A percentile compares a stretch with the other conserved stretches of the same genome.
Conservation (phyloP, 2,888 invertebrate genomes). For the Panorpa germanica region DNA sequence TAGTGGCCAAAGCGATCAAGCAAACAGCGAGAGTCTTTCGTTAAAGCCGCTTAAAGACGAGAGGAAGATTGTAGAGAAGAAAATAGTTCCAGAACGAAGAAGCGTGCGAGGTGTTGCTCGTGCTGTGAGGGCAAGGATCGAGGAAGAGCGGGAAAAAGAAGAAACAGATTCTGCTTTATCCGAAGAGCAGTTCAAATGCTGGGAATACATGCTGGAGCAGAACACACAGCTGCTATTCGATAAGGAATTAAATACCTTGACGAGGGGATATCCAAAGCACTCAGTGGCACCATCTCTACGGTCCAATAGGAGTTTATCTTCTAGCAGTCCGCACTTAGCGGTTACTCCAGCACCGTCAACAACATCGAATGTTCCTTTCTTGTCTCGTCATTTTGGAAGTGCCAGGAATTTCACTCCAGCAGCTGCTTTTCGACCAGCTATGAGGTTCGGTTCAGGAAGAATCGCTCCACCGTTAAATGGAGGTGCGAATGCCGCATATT, state of each 20-base stretch:
- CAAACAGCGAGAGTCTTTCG: slow-evolving; percentile 14
- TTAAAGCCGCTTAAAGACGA: slow-evolving; percentile 19
- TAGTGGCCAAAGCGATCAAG: slow-evolving; percentile 68
- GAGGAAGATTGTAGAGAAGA: slow-evolving; percentile 29
- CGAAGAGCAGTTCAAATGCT: slow-evolving; percentile 79
- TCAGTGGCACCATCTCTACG: slow-evolving; percentile 38
- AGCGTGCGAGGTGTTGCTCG: slow-evolving; percentile 40
- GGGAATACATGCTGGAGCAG: slow-evolving; percentile 86
- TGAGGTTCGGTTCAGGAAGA: slow-evolving; percentile 34
- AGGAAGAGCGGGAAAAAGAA: slow-evolving; percentile 30
- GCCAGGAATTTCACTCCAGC: slow-evolving; percentile 56
- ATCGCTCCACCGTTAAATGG: slow-evolving; percentile 40
- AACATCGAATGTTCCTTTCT: slow-evolving; percentile 30
- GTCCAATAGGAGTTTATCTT: slow-evolving; percentile 39
- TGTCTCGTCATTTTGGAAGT: slow-evolving; percentile 62
- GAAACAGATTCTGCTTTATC: slow-evolving; percentile 40
- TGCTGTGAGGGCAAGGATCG: slow-evolving; percentile 40
- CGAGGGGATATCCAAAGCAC: too few species aligned
- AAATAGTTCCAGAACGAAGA: slow-evolving; percentile 28
- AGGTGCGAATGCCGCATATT: slow-evolving; percentile 74
- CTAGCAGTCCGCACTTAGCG: slow-evolving; percentile 50
- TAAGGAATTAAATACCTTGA: slow-evolving; percentile 67
- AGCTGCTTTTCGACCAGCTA: slow-evolving; percentile 33
- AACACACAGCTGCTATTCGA: slow-evolving; percentile 77
- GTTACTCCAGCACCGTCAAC: slow-evolving; percentile 20